phyloP scores from a whole-genome alignment of 2,797 vertebrate genomes.

The Perodicticus potto region DNA sequence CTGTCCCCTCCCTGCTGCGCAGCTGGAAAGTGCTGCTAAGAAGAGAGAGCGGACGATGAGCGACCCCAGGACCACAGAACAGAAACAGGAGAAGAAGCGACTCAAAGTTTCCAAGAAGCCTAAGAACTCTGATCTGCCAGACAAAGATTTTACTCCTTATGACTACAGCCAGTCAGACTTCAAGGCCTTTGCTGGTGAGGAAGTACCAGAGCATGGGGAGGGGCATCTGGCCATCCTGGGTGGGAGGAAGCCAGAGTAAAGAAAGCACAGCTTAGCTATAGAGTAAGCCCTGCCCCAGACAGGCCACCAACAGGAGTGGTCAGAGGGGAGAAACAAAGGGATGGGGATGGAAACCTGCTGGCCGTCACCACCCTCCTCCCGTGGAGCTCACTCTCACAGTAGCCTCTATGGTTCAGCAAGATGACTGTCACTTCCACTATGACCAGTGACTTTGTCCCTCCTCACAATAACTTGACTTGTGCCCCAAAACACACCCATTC shows the following conservation, averaged over 20 bases:
- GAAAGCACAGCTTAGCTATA: too few relatives aligned
- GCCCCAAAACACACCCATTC: neutral
- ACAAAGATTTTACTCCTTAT: conserved; percentile 92
- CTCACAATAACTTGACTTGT: neutral
- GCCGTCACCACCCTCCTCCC: rapidly evolving
- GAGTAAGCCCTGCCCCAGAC: neutral
- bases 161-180: conserved; percentile 96
- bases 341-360: neutral
- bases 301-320: rapidly evolving
- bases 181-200: conserved; percentile 94
- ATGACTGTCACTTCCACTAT: rapidly evolving
- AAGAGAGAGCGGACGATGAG: conserved; percentile 89
- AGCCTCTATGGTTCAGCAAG: neutral
- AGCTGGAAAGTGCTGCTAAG: conserved; percentile 86
- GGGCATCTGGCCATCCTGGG: neutral
- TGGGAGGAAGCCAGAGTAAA: neutral
- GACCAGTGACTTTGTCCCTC: neutral
- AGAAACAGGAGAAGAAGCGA: conserved; percentile 91
- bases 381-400: rapidly evolving
- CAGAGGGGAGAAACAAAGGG: neutral
- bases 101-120: conserved; percentile 86
- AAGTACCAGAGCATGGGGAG: neutral
- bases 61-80: conserved; percentile 86
- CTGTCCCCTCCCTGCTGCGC: neutral
- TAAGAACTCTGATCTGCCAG: conserved; percentile 79